Conservation (phyloP, 1,140 invertebrate genomes). For the Bombus ignitus region DNA sequence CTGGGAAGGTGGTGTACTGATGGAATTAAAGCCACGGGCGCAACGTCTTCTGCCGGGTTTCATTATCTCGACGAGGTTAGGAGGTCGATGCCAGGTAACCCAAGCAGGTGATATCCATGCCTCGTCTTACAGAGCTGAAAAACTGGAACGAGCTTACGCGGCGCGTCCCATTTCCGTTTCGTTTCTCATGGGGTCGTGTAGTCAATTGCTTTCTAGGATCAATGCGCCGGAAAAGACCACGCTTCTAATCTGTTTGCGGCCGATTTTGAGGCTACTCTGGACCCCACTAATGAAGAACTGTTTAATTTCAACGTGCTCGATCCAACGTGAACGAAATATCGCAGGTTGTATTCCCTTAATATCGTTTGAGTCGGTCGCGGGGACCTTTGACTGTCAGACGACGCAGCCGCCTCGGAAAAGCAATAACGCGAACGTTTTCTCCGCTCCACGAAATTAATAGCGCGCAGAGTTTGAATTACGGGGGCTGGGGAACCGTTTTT, state of each 20-base stretch:
- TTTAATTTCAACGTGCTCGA: slow-evolving; percentile 64
- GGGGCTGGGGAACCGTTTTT: background rate
- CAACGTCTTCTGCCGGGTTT: slow-evolving; percentile 26
- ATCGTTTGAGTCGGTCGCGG: background rate
- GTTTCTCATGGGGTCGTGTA: slow-evolving; percentile 30
- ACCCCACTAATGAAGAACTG: slow-evolving; percentile 59
- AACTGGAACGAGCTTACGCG: slow-evolving; percentile 58
- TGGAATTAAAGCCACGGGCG: slow-evolving; percentile 32
- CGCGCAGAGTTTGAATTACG: background rate
- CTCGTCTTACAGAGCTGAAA: slow-evolving; percentile 56
- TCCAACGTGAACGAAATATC: background rate
- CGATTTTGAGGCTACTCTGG: slow-evolving; percentile 43
- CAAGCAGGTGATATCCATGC: slow-evolving; percentile 34
- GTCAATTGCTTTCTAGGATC: slow-evolving; percentile 60
- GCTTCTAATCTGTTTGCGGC: slow-evolving; percentile 70
- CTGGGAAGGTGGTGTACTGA: slow-evolving; percentile 3
- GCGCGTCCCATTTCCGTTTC: slow-evolving; percentile 63
- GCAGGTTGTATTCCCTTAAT: background rate
- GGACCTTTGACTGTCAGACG: background rate
- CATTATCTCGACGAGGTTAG: slow-evolving; percentile 53
- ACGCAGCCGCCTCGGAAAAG: background rate
- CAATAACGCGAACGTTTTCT: background rate
- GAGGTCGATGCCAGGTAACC: slow-evolving; percentile 55
- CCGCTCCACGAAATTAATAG: background rate
- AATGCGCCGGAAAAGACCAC: slow-evolving; percentile 34